Evolutionary conservation across 2,888 invertebrate genomes (phyloP).

Genomic region (Panzeria rudis): DNA sequence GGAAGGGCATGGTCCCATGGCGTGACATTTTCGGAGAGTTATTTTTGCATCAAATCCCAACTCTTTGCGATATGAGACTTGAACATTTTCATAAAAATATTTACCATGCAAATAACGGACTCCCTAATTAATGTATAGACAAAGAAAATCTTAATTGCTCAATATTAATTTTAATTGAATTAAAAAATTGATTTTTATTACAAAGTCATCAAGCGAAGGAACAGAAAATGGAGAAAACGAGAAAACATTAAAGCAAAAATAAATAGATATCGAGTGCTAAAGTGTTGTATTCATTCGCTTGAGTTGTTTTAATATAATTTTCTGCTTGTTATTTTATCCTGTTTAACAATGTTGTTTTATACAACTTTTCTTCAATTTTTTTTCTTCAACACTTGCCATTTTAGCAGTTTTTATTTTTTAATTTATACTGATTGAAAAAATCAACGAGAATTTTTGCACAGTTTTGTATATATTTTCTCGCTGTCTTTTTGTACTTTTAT

Average conservation of each 20-base stretch:
- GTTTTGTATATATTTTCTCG: neutral
- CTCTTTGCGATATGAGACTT: no score
- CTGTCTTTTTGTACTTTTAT: neutral
- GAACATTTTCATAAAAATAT: no score
- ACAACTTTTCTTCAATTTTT: neutral
- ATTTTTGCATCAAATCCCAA: no score
- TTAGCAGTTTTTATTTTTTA: constrained; percentile 33
- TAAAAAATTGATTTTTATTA: constrained; percentile 37
- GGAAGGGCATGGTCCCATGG: no score
- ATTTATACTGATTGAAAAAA: constrained; percentile 58
- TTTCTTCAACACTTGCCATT: constrained; percentile 30
- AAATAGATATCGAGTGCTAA: constrained; percentile 9
- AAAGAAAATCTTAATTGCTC: constrained; percentile 10
- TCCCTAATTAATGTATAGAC: neutral
- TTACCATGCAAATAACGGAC: no score
- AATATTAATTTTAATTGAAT: constrained; percentile 35
- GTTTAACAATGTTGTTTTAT: constrained; percentile 25
- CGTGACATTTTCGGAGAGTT: no score
- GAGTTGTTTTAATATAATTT: constrained; percentile 36
- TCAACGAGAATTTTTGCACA: constrained; percentile 16
- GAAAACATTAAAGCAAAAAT: neutral
- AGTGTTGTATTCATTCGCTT: constrained; percentile 33
- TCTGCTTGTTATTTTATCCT: constrained; percentile 24
- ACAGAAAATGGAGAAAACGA: neutral
- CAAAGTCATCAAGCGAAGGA: neutral